Evolutionary conservation across 2,797 vertebrate genomes (phyloP).

Genomic region (Micrastur ruficollis): DNA sequence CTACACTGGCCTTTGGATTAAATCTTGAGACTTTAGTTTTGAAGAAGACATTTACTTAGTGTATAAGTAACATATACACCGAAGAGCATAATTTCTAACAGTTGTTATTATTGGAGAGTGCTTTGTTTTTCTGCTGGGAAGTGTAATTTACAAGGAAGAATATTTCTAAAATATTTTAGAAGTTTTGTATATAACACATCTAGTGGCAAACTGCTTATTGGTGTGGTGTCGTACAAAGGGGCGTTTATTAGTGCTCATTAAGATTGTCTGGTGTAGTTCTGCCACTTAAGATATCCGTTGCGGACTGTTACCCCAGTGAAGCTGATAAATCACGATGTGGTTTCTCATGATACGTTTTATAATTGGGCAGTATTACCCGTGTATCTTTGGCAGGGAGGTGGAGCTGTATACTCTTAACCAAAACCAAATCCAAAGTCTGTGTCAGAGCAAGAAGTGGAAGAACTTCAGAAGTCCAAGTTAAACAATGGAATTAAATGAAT

Average conservation of each 20-base stretch:
- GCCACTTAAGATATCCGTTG: neutral
- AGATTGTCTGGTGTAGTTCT: neutral
- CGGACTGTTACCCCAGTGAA: neutral
- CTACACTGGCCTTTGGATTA: neutral
- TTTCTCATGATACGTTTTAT: neutral
- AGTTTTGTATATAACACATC: neutral
- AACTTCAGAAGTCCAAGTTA: neutral
- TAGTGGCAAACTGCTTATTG: neutral
- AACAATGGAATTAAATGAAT: neutral
- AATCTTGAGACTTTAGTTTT: neutral
- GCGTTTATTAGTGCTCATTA: neutral
- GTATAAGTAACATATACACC: neutral
- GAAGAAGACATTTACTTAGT: neutral
- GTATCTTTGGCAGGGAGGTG: neutral
- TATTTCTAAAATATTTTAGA: neutral
- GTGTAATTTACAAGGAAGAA: neutral
- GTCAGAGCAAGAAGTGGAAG: neutral
- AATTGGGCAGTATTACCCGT: neutral
- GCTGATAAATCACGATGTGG: neutral
- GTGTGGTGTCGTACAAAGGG: neutral
- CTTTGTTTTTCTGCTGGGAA: slow-evolving; percentile 2
- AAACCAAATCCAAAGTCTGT: neutral
- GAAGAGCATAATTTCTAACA: neutral
- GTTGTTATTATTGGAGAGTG: neutral
- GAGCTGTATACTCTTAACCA: neutral